A percentile compares a stretch with the other conserved stretches of the same genome.
Conservation (phyloP, 2,888 invertebrate genomes). For the Podabrus alpinus region DNA sequence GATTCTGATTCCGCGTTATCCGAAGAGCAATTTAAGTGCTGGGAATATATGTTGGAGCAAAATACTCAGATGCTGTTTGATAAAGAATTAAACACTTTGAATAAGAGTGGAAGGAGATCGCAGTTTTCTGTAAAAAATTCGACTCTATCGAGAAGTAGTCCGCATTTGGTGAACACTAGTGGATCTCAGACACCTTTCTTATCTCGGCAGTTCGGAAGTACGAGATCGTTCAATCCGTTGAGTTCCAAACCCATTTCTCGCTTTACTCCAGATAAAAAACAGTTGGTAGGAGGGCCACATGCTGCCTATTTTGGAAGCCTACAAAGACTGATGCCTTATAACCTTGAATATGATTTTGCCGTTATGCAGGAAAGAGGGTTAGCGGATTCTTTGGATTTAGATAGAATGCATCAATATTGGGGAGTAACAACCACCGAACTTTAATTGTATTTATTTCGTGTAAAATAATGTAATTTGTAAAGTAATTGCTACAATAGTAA, state of each 20-base stretch:
- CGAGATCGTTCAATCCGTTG: constrained; percentile 74
- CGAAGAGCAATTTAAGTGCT: constrained; percentile 89
- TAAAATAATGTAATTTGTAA: not conserved
- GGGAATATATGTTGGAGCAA: constrained; percentile 92
- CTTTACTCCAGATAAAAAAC: constrained; percentile 64
- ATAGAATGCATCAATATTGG: constrained; percentile 90
- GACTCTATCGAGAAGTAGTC: constrained; percentile 71
- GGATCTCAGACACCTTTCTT: constrained; percentile 58
- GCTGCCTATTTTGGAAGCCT: constrained; percentile 87
- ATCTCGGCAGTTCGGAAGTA: constrained; percentile 79
- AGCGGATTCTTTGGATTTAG: constrained; percentile 78
- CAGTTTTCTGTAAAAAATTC: constrained; percentile 62
- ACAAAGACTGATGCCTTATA: constrained; percentile 82
- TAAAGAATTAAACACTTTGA: constrained; percentile 81
- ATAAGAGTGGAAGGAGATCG: constrained; percentile 63
- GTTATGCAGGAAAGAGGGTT: constrained; percentile 78
- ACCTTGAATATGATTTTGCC: constrained; percentile 82
- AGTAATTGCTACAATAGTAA: not conserved
- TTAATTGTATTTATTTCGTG: constrained; percentile 51
- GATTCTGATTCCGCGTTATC: constrained; percentile 66
- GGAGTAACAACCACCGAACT: constrained; percentile 87
- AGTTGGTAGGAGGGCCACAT: constrained; percentile 74
- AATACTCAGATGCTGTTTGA: constrained; percentile 87
- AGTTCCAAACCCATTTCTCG: constrained; percentile 63
- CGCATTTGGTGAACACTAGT: constrained; percentile 63